Conservation (phyloP, 2,888 invertebrate genomes). For the Hypena proboscidalis region DNA sequence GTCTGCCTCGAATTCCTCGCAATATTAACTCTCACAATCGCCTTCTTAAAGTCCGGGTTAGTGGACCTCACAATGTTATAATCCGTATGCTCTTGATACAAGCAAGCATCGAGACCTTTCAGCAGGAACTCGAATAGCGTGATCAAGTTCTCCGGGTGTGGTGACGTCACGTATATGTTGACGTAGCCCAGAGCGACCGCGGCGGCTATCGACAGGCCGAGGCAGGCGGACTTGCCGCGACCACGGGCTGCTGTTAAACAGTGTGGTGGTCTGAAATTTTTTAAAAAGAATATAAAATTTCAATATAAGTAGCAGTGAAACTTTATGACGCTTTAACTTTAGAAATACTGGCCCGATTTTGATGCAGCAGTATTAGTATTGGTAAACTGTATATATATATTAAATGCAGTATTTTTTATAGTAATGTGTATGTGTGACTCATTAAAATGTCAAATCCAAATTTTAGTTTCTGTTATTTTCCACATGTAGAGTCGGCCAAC, state of each 20-base stretch:
- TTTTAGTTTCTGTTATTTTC: too few relatives aligned
- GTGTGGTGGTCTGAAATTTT: constrained; percentile 92
- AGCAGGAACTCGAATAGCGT: constrained; percentile 98
- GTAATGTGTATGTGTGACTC: too few relatives aligned
- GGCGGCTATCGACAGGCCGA: constrained; percentile 96
- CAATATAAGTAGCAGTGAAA: background rate
- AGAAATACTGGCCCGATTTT: too few relatives aligned
- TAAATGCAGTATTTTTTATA: too few relatives aligned
- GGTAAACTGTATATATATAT: too few relatives aligned
- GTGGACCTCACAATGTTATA: constrained; percentile 97
- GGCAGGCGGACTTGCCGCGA: constrained; percentile 98
- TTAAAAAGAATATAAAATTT: background rate
- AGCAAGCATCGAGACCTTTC: constrained; percentile 95
- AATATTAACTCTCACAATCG: constrained; percentile 96
- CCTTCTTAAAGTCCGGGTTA: constrained; percentile 98
- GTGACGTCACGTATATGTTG: constrained; percentile 98
- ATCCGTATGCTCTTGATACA: constrained; percentile 98
- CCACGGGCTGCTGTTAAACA: constrained; percentile 98
- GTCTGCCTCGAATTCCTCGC: constrained; percentile 96
- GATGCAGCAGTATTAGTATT: too few relatives aligned
- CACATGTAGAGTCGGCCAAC: too few relatives aligned
- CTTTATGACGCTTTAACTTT: too few relatives aligned
- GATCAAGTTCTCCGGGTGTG: constrained; percentile 98
- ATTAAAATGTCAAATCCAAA: too few relatives aligned
- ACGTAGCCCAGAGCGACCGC: constrained; percentile 94